These are phyloP conservation scores for Caenorhabditis sulstoni DNA, from an alignment of 2,888 invertebrate genomes.

Conservation along the genomic window DNA sequence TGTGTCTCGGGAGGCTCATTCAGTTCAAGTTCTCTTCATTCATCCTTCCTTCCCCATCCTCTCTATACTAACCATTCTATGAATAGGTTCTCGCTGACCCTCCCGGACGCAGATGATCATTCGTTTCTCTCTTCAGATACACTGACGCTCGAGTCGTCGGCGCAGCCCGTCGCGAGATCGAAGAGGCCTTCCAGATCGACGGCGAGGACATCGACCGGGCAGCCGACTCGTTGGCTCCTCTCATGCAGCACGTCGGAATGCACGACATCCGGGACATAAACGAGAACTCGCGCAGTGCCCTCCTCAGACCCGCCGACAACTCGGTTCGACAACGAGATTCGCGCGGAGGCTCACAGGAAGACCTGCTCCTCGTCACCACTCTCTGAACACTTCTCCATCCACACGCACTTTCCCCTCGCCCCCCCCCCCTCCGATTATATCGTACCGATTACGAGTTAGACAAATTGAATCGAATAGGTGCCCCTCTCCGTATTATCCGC, in stretches of 20 bases:
- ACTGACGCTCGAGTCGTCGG: constrained; percentile 77
- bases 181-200: constrained; percentile 77
- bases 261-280: constrained; percentile 78
- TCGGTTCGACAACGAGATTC: constrained; percentile 49
- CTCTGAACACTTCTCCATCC: constrained; percentile 25
- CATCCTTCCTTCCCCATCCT: constrained; percentile 32
- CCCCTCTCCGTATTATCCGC: constrained; percentile 37
- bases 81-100: constrained; percentile 40
- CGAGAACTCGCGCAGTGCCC: constrained; percentile 75
- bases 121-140: constrained; percentile 63
- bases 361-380: constrained; percentile 77
- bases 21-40: constrained; percentile 45
- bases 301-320: constrained; percentile 66
- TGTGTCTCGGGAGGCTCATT: constrained; percentile 43
- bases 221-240: constrained; percentile 68
- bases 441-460: constrained; percentile 60
- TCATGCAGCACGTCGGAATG: constrained; percentile 77
- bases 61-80: constrained; percentile 54
- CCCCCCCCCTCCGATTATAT: constrained; percentile 31
- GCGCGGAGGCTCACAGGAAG: constrained; percentile 69
- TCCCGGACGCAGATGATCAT: constrained; percentile 6
- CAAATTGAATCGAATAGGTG: constrained; percentile 58
- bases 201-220: constrained; percentile 75
- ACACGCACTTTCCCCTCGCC: constrained; percentile 6
- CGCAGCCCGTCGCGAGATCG: constrained; percentile 78